Conservation (phyloP, 2,888 invertebrate genomes). For the Leptarthrus brevirostris region DNA sequence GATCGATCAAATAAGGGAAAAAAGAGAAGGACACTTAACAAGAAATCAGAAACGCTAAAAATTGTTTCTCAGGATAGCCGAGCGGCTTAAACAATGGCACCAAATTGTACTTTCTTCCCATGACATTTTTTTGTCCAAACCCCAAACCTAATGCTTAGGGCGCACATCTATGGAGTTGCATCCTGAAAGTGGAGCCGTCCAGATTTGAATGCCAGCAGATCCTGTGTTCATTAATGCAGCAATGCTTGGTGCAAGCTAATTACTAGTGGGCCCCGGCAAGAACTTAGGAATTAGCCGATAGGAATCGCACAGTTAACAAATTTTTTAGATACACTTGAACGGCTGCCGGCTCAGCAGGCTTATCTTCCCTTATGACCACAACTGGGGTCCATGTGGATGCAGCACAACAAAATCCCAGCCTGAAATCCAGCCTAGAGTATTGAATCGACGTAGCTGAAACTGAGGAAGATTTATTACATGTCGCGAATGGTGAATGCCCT, state of each 20-base stretch:
- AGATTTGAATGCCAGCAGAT: conserved; percentile 11
- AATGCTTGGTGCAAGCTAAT: conserved; percentile 35
- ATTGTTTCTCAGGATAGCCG: conserved; percentile 41
- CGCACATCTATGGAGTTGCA: background rate
- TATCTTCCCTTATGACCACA: background rate
- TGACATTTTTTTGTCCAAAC: conserved; percentile 6
- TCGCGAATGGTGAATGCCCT: conserved; percentile 45
- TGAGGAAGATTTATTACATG: conserved; percentile 49
- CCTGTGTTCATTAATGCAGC: conserved; percentile 14
- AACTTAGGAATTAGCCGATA: conserved; percentile 24
- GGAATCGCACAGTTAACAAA: conserved; percentile 36
- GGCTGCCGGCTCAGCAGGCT: background rate
- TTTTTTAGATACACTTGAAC: conserved; percentile 19
- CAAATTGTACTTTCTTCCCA: conserved; percentile 6
- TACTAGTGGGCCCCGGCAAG: background rate
- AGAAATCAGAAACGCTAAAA: conserved; percentile 43
- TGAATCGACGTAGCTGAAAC: conserved; percentile 45
- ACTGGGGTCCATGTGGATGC: background rate
- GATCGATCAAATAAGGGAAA: conserved; percentile 43
- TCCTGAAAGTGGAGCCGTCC: background rate
- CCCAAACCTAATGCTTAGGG: background rate
- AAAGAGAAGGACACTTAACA: conserved; percentile 40
- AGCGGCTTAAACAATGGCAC: conserved; percentile 27
- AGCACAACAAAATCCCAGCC: conserved; percentile 13
- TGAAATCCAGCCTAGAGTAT: conserved; percentile 34